Evolutionary conservation across 2,113 vertebrate genomes (phyloP).

Genomic region (Girardinichthys multiradiatus): DNA sequence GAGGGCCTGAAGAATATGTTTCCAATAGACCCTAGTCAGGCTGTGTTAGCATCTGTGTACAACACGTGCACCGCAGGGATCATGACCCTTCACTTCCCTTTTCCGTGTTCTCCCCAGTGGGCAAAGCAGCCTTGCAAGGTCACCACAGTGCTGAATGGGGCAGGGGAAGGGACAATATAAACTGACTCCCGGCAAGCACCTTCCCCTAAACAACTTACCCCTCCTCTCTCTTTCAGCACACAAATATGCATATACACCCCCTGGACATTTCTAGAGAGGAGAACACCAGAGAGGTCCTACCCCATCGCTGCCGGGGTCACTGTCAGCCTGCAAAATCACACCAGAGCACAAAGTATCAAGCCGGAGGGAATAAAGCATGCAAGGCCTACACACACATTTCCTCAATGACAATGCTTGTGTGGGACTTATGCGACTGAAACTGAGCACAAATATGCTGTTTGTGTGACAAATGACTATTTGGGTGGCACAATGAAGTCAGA

Average conservation of each 20-base stretch:
- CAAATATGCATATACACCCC: conserved; percentile 28
- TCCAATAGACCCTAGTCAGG: conserved; percentile 91
- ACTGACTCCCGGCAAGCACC: conserved; percentile 58
- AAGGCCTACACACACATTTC: conserved; percentile 26
- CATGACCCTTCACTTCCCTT: conserved; percentile 83
- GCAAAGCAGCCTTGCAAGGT: conserved; percentile 77
- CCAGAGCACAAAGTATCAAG: conserved; percentile 51
- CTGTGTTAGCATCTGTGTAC: conserved; percentile 85
- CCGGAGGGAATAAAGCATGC: conserved; percentile 27
- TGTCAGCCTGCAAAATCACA: conserved; percentile 78
- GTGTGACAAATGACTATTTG: conserved; percentile 46
- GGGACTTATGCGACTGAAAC: conserved; percentile 37
- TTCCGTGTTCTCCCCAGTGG: conserved; percentile 81
- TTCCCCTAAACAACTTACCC: conserved; percentile 19
- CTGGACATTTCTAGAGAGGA: conserved; percentile 53
- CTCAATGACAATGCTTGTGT: conserved; percentile 33
- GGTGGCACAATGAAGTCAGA: conserved; percentile 45
- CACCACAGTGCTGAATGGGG: conserved; percentile 64
- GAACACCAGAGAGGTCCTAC: conserved; percentile 47
- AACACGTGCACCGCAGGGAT: conserved; percentile 85
- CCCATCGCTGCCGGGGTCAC: conserved; percentile 70
- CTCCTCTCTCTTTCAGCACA: not conserved
- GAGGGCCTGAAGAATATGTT: conserved; percentile 91
- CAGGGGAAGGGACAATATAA: conserved; percentile 74
- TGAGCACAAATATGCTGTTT: conserved; percentile 55